Evolutionary conservation across 2,797 vertebrate species (phyloP), one percentile per base, ranked within the genome.

Genomic region (Megaceryle alcyon): DNA sequence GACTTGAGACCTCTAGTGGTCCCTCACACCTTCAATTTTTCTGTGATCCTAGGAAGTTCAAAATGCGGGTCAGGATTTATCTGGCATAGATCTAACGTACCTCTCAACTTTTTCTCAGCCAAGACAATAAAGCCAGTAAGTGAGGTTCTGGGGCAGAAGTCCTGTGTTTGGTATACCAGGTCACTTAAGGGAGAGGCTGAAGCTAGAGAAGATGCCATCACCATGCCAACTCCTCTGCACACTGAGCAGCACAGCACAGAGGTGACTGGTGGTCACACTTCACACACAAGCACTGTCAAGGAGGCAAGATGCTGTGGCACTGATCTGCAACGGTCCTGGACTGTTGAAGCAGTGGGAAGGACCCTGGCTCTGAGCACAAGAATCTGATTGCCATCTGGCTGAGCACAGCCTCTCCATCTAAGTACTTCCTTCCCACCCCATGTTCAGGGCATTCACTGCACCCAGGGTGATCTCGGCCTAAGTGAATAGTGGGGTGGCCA

Each of bases 321-420:
- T 64, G 28, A 31, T 75, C 31, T 29, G 61, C 63, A 43, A 79
- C 64, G 23, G 28, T 59, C 44, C 69, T 61, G 46, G 26, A 41
- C 16, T 76, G 18, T 46, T 56, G n/a, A 15, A 84, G 41, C 35
- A 79, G 28, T 33, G 49, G 44, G 57, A 70, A 83, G 44, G 51
- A 64, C 56, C 43, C 17, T 69, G 49, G 12, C n/a, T 72, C 15
- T 0, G 1, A 35, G 15, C 28, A 48, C 0, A 0, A 81, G 43
- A 5, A 77, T 37, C n/a, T 80, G 39, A 11, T 31, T 60, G 57
- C 8, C 1, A 0, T 12, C 43, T 57, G n/a, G 8, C 60, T 51
- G 10, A 65, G 33, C 1, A 1, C 25, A 83, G 14, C 14, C 57
- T 39, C 35, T 15, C 7, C 19, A 19, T 41, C 23, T 2, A 1